These are phyloP conservation scores for Panagrolaimus sp. DNA, from an alignment of 1,140 invertebrate genomes.

Conservation along the genomic window DNA sequence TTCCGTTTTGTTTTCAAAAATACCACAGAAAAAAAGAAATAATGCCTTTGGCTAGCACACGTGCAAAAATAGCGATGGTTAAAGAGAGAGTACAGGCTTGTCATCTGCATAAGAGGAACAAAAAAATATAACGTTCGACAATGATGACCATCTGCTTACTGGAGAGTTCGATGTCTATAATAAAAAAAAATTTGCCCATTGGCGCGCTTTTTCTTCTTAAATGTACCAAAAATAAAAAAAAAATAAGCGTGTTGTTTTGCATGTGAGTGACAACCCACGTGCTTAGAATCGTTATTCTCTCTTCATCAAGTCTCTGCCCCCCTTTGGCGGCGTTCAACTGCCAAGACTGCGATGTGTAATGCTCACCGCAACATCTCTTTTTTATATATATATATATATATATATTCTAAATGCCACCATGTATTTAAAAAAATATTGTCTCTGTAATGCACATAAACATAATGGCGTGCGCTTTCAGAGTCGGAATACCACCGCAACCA, in stretches of 20 bases:
- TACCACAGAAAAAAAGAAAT: conserved; percentile 7
- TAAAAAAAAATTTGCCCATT: conserved; percentile 13
- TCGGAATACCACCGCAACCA: too few relatives aligned
- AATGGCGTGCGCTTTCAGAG: too few relatives aligned
- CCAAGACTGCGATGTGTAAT: too few relatives aligned
- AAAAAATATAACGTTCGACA: not conserved
- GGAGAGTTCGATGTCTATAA: conserved; percentile 10
- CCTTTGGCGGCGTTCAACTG: too few relatives aligned
- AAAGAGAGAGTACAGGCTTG: conserved; percentile 12
- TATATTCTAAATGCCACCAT: too few relatives aligned
- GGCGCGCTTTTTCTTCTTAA: conserved; percentile 11
- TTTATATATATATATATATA: too few relatives aligned
- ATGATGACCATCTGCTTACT: conserved; percentile 7
- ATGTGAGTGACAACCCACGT: not conserved
- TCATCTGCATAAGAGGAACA: conserved; percentile 9
- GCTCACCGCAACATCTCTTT: too few relatives aligned
- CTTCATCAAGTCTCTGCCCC: too few relatives aligned
- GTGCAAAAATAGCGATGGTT: conserved; percentile 12
- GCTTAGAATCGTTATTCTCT: too few relatives aligned
- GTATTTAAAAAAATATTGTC: too few relatives aligned
- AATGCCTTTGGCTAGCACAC: conserved; percentile 17
- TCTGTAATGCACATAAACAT: too few relatives aligned
- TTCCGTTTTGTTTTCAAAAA: conserved; percentile 12
- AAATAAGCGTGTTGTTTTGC: not conserved
- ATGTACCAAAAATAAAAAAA: conserved; percentile 1